Base-by-base conservation (phyloP, 2,888 invertebrate genomes). In the Hecatera dysodea region DNA sequence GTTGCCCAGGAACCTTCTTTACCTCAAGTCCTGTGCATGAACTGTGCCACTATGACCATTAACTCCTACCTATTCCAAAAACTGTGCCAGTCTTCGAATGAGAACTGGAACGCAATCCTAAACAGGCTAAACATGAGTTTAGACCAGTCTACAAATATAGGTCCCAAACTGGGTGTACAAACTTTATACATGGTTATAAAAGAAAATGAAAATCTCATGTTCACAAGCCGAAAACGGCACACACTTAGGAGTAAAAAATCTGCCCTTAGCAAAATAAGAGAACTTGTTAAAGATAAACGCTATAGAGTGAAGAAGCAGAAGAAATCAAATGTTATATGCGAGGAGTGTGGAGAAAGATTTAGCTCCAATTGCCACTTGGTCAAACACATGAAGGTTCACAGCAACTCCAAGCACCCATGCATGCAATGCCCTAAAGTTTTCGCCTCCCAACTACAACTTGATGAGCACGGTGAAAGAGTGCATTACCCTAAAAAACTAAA, bases 21-120 rank as follows among this genome's bases (percentile, higher is more conserved):
- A 19, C 94, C 95, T 3, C 88, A 91, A 82, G 87, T 90, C 0
- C 61, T 95, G 1, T 95, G 95, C 65, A 72, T 77, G 48, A 86
- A 82, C 52, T 95, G 95, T 85, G 91, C 93, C 4, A 87, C 83
- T 36, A 85, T 87, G 63, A 83, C 90, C 12, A 85, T 88, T 5
- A 92, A 90, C 65, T 88, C 91, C 27, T 95, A 92, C 69, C 71
- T 93, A 11, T 94, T 95, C 64, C 81, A 87, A 73, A 93, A 90
- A 81, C 84, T 93, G 22, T 89, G 86, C 64, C 79, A 88, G 24
- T 86, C 90, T 39, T 92, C 94, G 5, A 78, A 87, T 63, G 80
- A 88, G 0, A 88, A 87, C 63, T 95, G 95, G 94, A 79, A 75
- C 5, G 76, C 87, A 56, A 67, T 87, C 2, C 27, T 94, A 3